phyloP scores from a whole-genome alignment of 1,140 invertebrate genomes.

The Latrodectus geometricus region DNA sequence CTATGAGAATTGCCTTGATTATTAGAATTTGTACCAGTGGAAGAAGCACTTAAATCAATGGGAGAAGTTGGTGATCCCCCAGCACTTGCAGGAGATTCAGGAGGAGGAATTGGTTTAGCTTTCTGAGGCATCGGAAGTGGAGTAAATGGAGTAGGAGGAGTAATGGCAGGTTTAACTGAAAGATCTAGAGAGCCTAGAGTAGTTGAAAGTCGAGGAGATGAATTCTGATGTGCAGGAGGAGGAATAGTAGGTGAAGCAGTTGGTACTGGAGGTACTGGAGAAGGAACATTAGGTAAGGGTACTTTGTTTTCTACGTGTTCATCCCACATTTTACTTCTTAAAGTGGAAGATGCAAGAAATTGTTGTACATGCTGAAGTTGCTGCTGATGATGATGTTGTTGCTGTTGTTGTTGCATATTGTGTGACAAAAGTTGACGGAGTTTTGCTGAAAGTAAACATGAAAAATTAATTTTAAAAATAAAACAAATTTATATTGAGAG shows the following conservation, averaged over 20 bases:
- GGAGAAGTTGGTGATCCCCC: slow-evolving; percentile 59
- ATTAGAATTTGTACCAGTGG: background rate
- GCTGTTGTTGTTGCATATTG: slow-evolving; percentile 62
- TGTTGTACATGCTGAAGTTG: slow-evolving; percentile 62
- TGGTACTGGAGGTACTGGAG: slow-evolving; percentile 29
- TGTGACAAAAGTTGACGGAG: slow-evolving; percentile 58
- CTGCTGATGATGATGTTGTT: slow-evolving; percentile 55
- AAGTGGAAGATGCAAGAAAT: slow-evolving; percentile 44
- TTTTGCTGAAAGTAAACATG: slow-evolving; percentile 43
- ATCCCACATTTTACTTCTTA: slow-evolving; percentile 58
- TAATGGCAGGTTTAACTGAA: slow-evolving; percentile 60
- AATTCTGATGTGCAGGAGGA: slow-evolving; percentile 65
- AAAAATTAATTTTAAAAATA: too few species aligned
- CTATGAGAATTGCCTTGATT: slow-evolving; percentile 1
- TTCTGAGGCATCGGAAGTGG: slow-evolving; percentile 51
- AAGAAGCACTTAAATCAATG: slow-evolving; percentile 63
- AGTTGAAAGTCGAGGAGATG: slow-evolving; percentile 51
- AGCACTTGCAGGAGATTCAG: slow-evolving; percentile 4
- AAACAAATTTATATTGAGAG: too few species aligned
- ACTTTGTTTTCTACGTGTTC: slow-evolving; percentile 51
- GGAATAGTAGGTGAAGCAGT: slow-evolving; percentile 53
- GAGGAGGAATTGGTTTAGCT: slow-evolving; percentile 18
- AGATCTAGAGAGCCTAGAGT: slow-evolving; percentile 63
- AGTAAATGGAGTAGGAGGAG: slow-evolving; percentile 44
- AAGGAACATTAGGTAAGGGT: slow-evolving; percentile 18